Evolutionary conservation across 2,797 vertebrate species (phyloP), one percentile per base, ranked within the genome.

Genomic region (Sus cebifrons): DNA sequence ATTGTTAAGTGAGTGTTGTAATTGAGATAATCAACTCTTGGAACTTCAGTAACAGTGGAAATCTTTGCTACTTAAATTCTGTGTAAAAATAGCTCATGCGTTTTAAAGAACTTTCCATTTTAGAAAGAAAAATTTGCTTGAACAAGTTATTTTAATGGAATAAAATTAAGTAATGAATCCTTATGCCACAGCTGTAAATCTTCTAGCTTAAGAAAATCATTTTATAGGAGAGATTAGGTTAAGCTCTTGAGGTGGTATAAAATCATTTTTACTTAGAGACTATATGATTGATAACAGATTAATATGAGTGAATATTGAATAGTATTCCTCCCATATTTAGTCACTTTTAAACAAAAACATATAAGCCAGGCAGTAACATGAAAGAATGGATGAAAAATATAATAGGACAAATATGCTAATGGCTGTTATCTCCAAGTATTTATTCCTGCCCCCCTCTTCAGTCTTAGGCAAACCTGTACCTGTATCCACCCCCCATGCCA

Each of bases 201-300:
- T 96, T 73, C 17, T 54, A 49, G 65, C 36, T 96, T 92, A 87
- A 86, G 10, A 27, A 89, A 77, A 68, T 97, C 73, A 81, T 11
- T 74, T 74, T 92, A 29, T 0, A 54, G 40, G 15, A 96, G 56
- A 70, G 1, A 5, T 64, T 58, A 1, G 0, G 56, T 67, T 94
- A 65, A 96, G 36, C 73, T 14, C 7, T 93, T 89, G 17, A 83
- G 23, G 8, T 64, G 86, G 23, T 56, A 40, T 54, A 96, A 68
- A 86, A 32, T 96, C 89, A 18, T 32, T 93, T 52, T 52, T 97
- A 0, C 78, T 95, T 87, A 62, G 64, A 77, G 68, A 95, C 87
- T 93, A 1, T 81, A 77, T 78, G 1, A 54, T 89, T 94, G 97
- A 60, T 49, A 74, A 74, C 16, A 58, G 49, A 81, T 16, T 20